Conservation (phyloP, 1,140 invertebrate species). For the Sesamia nonagrioides region DNA sequence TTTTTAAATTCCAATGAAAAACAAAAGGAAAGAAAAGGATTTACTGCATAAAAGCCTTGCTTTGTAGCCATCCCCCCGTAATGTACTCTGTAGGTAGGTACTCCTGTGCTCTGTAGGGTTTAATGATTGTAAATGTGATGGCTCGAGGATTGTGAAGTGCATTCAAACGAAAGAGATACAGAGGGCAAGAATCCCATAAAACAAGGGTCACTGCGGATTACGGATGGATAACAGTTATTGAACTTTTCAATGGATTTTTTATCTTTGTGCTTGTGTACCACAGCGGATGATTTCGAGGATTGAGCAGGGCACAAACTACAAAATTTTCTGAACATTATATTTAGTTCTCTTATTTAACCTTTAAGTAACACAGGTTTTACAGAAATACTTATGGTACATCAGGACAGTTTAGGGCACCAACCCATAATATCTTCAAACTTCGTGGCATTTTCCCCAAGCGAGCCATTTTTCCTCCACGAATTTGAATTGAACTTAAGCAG, state of each 20-base stretch:
- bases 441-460: background rate
- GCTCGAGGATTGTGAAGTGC: slow-evolving; percentile 28
- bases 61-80: slow-evolving; percentile 1
- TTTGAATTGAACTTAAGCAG: slow-evolving; percentile 12
- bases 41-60: background rate
- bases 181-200: slow-evolving; percentile 50
- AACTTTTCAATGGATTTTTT: slow-evolving; percentile 33
- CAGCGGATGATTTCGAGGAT: background rate
- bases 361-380: background rate
- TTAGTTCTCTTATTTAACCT: too few relatives aligned
- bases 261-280: slow-evolving; percentile 17
- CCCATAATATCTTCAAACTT: background rate
- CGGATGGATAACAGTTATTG: slow-evolving; percentile 19
- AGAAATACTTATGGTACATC: too few relatives aligned
- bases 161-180: slow-evolving; percentile 50
- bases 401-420: background rate
- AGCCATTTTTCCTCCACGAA: background rate
- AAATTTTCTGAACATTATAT: background rate
- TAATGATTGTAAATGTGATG: slow-evolving; percentile 48
- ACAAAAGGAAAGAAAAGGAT: background rate
- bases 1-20: background rate
- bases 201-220: slow-evolving; percentile 37
- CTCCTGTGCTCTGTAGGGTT: slow-evolving; percentile 1
- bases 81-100: background rate
- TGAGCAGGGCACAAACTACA: background rate